These are phyloP conservation scores for Pentalonia nigronervosa DNA, from an alignment of 1,140 invertebrate genomes.

Conservation along the genomic window DNA sequence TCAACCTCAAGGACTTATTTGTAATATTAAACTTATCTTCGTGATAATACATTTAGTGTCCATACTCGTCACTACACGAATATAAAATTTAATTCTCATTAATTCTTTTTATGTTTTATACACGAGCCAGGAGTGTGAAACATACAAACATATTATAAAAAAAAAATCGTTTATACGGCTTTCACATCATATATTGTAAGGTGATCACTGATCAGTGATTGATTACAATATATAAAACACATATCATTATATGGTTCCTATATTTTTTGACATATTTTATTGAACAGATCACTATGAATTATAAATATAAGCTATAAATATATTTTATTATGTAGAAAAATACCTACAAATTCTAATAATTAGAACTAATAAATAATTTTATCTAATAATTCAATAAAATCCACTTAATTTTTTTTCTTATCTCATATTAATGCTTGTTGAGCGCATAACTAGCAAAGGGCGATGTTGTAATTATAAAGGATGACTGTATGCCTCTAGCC, in stretches of 20 bases:
- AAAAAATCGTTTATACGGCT: not conserved
- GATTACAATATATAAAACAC: no score
- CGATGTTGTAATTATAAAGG: no score
- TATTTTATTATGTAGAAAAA: not conserved
- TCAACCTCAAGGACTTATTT: not conserved
- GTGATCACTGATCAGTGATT: not conserved
- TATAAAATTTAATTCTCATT: not conserved
- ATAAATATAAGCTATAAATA: no score
- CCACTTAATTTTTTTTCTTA: no score
- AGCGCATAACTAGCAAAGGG: no score
- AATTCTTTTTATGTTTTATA: not conserved
- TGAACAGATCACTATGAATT: no score
- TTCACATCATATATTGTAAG: not conserved
- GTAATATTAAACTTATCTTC: not conserved
- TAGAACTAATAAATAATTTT: no score
- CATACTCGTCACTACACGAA: not conserved
- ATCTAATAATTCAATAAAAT: no score
- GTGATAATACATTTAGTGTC: not conserved
- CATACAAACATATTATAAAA: not conserved
- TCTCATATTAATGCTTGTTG: no score
- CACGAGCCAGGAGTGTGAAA: not conserved
- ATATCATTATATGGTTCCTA: no score
- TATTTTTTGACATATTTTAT: no score
- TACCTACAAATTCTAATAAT: not conserved
- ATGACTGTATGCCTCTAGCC: no score